phyloP scores from a whole-genome alignment of 2,888 invertebrate species.

The Hydrotaea cyrtoneurina region DNA sequence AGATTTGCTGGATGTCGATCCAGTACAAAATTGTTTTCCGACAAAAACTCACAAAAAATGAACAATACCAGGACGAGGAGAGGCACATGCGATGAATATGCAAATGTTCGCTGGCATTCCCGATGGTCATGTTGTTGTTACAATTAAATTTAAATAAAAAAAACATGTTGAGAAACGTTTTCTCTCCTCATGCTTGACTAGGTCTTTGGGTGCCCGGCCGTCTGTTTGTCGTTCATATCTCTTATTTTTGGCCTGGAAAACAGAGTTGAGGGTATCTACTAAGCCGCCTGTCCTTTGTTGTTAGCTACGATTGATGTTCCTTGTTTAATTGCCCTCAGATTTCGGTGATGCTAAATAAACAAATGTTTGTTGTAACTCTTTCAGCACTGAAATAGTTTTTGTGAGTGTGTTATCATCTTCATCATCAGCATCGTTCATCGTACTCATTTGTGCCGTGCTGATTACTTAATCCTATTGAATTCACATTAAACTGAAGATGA shows the following conservation, averaged over 20 bases:
- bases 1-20: neutral
- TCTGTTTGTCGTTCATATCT: too few species aligned
- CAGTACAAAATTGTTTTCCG: neutral
- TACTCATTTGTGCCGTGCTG: slow-evolving; percentile 23
- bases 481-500: slow-evolving; percentile 30
- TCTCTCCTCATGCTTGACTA: neutral
- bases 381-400: neutral
- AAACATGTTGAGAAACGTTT: neutral
- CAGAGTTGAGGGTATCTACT: too few species aligned
- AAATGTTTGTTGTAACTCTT: slow-evolving; percentile 48
- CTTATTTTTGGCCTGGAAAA: slow-evolving; percentile 8
- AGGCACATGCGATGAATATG: slow-evolving; percentile 26
- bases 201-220: neutral
- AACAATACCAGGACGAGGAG: slow-evolving; percentile 17
- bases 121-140: slow-evolving; percentile 15
- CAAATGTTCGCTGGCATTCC: slow-evolving; percentile 34
- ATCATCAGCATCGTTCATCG: slow-evolving; percentile 30
- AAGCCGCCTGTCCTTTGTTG: neutral
- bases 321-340: slow-evolving; percentile 44
- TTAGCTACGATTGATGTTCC: slow-evolving; percentile 25
- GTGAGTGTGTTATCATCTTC: neutral
- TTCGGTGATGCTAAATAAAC: slow-evolving; percentile 38
- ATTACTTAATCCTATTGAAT: slow-evolving; percentile 47
- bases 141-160: slow-evolving; percentile 61
- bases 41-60: slow-evolving; percentile 27